Base-by-base conservation (phyloP, 2,888 invertebrate genomes). In the Rhopalosiphum nymphaeae region DNA sequence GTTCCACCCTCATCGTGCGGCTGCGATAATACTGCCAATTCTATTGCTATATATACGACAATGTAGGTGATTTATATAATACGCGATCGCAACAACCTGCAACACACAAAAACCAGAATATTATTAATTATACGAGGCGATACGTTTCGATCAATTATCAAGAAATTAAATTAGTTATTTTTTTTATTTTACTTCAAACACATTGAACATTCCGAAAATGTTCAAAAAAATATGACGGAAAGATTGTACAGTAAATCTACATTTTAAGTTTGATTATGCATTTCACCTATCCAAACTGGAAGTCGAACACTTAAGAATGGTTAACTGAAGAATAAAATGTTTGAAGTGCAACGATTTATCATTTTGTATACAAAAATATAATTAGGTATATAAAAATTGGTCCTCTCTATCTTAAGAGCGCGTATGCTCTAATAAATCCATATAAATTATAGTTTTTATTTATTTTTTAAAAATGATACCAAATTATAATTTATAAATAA, bases 1-100 rank as follows among this genome's bases (percentile, higher is more conserved):
- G 13, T 90, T 94, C 93, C 57, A 90, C 90, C 93, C 36, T 85
- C 93, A 94, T 92, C 67, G 21, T 49, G 11, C 7, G 7, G n/a
- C 67, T 78, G 36, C 9, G 78, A 67, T 21, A 2, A 36, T 78
- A 36, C 36, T 21, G 36, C 21, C 78, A 36, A 42, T 78, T 16
- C 67, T 36, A 36, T 67, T 36, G 36, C 16, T 67, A 67, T 36
- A 7, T 67, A 67, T n/a, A n/a, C 67, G n/a, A 67, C n/a, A 16
- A 5, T 67, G 16, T 53, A 53, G 1, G 21, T n/a, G n/a, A n/a
- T 7, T 46, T 67, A n/a, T 67, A 42, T n/a, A 21, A 78, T 36
- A 67, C 29, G 49, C 85, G 7, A 42, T 42, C 26, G 42, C 25
- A 36, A 36, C 89, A 44, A 89, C 86, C 86, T 86, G 86, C 2